A percentile compares a stretch with the other conserved stretches of the same genome.
Evolutionary conservation across 2,113 vertebrate species (phyloP).

Genomic region (Cathartes aura): DNA sequence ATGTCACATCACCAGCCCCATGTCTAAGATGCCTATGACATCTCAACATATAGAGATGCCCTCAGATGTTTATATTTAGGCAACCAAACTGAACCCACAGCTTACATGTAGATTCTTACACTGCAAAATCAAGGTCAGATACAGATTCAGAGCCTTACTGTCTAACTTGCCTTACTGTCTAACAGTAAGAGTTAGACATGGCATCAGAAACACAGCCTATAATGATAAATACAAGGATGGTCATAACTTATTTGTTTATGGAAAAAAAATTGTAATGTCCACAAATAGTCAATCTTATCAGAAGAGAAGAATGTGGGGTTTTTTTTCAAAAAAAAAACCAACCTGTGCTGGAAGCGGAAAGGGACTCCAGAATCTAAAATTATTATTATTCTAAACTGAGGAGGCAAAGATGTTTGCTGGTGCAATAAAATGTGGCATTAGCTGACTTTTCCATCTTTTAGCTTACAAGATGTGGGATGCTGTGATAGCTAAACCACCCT

Average conservation of each 20-base stretch:
- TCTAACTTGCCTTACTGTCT: not conserved
- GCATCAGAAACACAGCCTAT: not conserved
- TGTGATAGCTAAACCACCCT: not conserved
- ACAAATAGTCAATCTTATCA: not conserved
- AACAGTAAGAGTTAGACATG: not conserved
- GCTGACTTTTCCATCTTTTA: not conserved
- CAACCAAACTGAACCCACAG: not conserved
- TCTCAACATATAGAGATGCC: accelerated
- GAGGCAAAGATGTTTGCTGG: not conserved
- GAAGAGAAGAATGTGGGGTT: not conserved
- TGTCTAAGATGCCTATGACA: not conserved
- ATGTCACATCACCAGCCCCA: not conserved
- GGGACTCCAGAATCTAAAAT: not conserved
- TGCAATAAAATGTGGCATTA: not conserved
- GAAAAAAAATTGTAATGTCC: not conserved
- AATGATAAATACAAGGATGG: not conserved
- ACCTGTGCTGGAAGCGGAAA: not conserved
- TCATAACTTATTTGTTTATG: not conserved
- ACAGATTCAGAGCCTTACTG: not conserved
- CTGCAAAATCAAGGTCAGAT: not conserved
- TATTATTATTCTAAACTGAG: not conserved
- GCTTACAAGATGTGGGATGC: not conserved
- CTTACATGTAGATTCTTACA: not conserved
- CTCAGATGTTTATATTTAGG: not conserved
- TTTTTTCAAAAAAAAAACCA: no score